These are phyloP conservation scores for Malthinus flaveolus DNA, from an alignment of 2,888 invertebrate genomes.

Conservation along the genomic window DNA sequence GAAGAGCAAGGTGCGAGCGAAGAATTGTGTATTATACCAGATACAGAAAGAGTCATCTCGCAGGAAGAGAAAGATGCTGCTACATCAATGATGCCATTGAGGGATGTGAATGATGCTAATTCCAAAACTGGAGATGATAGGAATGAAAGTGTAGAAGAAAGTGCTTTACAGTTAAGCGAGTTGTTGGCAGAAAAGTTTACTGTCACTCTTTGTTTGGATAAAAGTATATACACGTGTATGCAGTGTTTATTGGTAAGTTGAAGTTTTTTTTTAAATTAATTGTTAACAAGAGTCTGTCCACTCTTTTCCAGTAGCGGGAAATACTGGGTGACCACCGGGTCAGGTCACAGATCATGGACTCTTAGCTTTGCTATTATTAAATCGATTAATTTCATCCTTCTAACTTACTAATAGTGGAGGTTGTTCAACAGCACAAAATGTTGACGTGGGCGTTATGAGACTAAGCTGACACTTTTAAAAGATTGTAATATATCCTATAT, in stretches of 20 bases:
- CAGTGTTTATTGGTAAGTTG: slow-evolving; percentile 54
- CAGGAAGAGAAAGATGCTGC: slow-evolving; percentile 70
- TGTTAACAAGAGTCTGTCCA: slow-evolving; percentile 1
- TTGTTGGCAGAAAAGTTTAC: neutral
- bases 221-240: slow-evolving; percentile 53
- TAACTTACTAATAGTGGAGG: too few relatives aligned
- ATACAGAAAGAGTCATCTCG: slow-evolving; percentile 68
- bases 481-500: too few relatives aligned
- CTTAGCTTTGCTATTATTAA: too few relatives aligned
- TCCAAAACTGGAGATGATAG: neutral
- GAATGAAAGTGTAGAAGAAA: neutral
- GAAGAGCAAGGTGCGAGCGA: slow-evolving; percentile 63
- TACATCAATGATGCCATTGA: slow-evolving; percentile 43
- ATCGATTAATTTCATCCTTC: too few relatives aligned
- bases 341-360: too few relatives aligned
- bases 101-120: slow-evolving; percentile 43
- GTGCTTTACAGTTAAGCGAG: neutral
- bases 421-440: too few relatives aligned
- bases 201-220: slow-evolving; percentile 28
- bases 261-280: neutral
- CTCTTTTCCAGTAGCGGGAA: too few relatives aligned
- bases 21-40: slow-evolving; percentile 70
- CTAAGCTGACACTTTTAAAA: too few relatives aligned
- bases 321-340: too few relatives aligned
- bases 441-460: too few relatives aligned